Base-by-base conservation (phyloP, 2,113 vertebrate species). In the Himantopus leucocephalus region DNA sequence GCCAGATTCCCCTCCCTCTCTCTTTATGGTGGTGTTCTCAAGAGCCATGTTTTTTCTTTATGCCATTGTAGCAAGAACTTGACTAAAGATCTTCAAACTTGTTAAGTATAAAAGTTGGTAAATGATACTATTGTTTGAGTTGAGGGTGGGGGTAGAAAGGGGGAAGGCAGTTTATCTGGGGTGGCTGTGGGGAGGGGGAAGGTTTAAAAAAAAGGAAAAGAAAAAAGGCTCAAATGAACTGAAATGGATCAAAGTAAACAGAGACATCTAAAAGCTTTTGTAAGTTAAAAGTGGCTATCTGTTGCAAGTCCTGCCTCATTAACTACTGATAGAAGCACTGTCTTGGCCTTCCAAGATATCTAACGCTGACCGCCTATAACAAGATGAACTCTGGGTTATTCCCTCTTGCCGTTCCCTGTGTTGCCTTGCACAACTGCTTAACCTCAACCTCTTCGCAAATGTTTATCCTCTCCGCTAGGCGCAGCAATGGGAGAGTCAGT, bases 241-340 rank as follows among this genome's bases (percentile, higher is more conserved):
- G 98, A 98, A 98, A 98, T 98, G 98, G 98, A 98, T 98, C 98
- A 98, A 98, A 98, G 98, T 98, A 98, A 98, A 98, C 97, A 98
- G 98, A 98, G 98, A 97, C 98, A 98, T 98, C 98, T 98, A 97
- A 98, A 98, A 98, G 98, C 98, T 98, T 98, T 98, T 98, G 98
- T 98, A 95, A 97, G 97, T 98, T 98, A 96, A 98, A 98, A 98
- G 98, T 98, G 97, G 97, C 98, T 98, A 98, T 98, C 98, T 98
- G 98, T 98, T 98, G 98, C 98, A 98, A 97, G 98, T 98, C 98
- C 97, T 98, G 98, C 98, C 98, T 98, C 98, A 98, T 98, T 98
- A 98, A 98, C 98, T 98, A 97, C 98, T 98, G 98, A 98, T 97
- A 98, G 98, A 98, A 97, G 97, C 97, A 96, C 96, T 96, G 97